Evolutionary conservation across 2,113 vertebrate genomes (phyloP).

Genomic region (Heterochromis multidens): DNA sequence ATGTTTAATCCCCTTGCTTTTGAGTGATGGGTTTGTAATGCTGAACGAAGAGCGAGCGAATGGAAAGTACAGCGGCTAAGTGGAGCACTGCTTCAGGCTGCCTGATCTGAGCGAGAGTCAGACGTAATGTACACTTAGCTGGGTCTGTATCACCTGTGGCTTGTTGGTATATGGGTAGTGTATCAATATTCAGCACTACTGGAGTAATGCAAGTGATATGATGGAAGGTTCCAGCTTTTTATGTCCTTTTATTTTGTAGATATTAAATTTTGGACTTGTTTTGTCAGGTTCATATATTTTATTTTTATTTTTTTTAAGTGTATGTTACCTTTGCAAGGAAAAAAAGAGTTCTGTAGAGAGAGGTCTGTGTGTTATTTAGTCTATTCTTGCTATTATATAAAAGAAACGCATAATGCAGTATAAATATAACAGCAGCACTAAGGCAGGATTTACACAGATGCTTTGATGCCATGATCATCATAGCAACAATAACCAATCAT

Average conservation of each 20-base stretch:
- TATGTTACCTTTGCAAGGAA: too few species aligned
- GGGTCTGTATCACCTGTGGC: neutral
- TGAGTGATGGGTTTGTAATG: constrained; percentile 57
- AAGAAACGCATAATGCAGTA: rapidly evolving
- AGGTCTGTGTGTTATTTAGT: neutral
- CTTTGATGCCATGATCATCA: neutral
- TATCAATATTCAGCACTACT: neutral
- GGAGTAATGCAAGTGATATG: neutral
- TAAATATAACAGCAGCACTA: neutral
- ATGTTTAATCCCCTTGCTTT: constrained; percentile 71
- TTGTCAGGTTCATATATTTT: neutral
- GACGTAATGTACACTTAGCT: constrained; percentile 21
- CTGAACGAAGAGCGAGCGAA: constrained; percentile 27
- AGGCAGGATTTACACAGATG: neutral
- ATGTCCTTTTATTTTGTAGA: neutral
- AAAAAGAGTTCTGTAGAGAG: neutral
- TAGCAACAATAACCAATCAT: neutral
- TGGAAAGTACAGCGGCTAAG: constrained; percentile 32
- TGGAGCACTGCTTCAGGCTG: constrained; percentile 8
- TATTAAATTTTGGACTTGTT: neutral
- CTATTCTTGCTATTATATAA: too few species aligned
- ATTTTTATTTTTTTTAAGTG: too few species aligned
- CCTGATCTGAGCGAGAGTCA: neutral
- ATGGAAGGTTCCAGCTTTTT: neutral
- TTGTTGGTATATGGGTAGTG: neutral